A percentile compares a stretch with the other conserved stretches of the same genome.
Conservation (phyloP, 2,797 vertebrate species). For the Euthynnus affinis region DNA sequence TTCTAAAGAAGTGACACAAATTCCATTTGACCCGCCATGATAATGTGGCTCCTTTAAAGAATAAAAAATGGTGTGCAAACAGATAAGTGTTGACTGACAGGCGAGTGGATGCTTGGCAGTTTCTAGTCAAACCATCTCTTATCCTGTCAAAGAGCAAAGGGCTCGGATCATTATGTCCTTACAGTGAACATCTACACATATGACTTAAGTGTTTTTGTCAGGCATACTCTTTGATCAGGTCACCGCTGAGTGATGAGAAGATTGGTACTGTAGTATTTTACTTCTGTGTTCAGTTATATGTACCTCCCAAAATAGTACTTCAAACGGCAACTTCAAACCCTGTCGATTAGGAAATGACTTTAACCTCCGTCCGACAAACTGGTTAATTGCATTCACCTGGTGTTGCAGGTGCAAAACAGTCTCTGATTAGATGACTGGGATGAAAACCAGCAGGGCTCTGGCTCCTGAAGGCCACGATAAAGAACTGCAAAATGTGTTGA, state of each 20-base stretch:
- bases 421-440: conserved; percentile 15
- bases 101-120: conserved; percentile 25
- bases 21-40: conserved; percentile 10
- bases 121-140: conserved; percentile 36
- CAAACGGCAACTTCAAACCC: conserved; percentile 57
- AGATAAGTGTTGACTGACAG: conserved; percentile 43
- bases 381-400: conserved; percentile 66
- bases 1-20: conserved; percentile 18
- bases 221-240: conserved; percentile 63
- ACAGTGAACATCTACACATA: conserved; percentile 41
- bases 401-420: conserved; percentile 50
- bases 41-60: conserved; percentile 20
- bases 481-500: conserved; percentile 14
- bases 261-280: conserved; percentile 47
- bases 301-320: conserved; percentile 42
- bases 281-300: conserved; percentile 5
- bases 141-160: conserved; percentile 44
- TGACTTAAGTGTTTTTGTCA: conserved; percentile 51
- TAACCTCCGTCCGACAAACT: conserved; percentile 38
- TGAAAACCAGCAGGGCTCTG: conserved; percentile 32
- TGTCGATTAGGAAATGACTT: conserved; percentile 57
- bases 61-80: neutral
- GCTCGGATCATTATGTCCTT: conserved; percentile 38
- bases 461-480: neutral
- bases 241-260: conserved; percentile 58